These are phyloP conservation scores for Hypsopygia costalis DNA, from an alignment of 2,888 invertebrate genomes.

Conservation along the genomic window DNA sequence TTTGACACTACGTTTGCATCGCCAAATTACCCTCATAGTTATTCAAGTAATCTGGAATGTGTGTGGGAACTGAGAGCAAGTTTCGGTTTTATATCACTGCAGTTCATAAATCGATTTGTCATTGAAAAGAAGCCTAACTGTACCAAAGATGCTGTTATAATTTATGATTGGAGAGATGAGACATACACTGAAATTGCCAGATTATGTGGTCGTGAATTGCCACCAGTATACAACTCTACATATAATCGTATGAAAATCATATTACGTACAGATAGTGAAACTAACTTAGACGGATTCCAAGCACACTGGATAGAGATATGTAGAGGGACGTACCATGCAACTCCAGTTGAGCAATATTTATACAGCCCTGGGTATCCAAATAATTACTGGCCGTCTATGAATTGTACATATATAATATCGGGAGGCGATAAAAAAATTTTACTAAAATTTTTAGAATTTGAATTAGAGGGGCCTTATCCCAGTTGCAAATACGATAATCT, in stretches of 20 bases:
- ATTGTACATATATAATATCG: slow-evolving; percentile 84
- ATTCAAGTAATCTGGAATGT: slow-evolving; percentile 89
- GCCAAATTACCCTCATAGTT: slow-evolving; percentile 83
- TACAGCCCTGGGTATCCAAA: slow-evolving; percentile 88
- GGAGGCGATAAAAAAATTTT: neutral
- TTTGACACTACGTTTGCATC: slow-evolving; percentile 62
- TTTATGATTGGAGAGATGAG: slow-evolving; percentile 79
- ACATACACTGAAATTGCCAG: slow-evolving; percentile 77
- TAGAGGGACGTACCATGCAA: slow-evolving; percentile 83
- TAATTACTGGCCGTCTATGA: slow-evolving; percentile 77
- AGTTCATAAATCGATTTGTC: slow-evolving; percentile 86
- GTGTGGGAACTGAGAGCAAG: slow-evolving; percentile 86
- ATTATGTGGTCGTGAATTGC: slow-evolving; percentile 85
- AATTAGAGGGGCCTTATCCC: slow-evolving; percentile 55
- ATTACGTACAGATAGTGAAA: slow-evolving; percentile 84
- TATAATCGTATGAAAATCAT: slow-evolving; percentile 83
- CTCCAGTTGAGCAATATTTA: slow-evolving; percentile 70
- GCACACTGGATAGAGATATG: slow-evolving; percentile 84
- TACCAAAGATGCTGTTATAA: slow-evolving; percentile 86
- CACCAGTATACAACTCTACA: slow-evolving; percentile 81
- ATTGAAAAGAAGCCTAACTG: slow-evolving; percentile 86
- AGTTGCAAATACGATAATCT: slow-evolving; percentile 77
- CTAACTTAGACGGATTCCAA: slow-evolving; percentile 87
- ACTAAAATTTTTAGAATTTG: slow-evolving; percentile 82
- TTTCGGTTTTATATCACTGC: slow-evolving; percentile 84